A percentile compares a stretch with the other conserved stretches of the same genome.
phyloP scores from a whole-genome alignment of 1,140 invertebrate genomes.

The Pomacea maculata region DNA sequence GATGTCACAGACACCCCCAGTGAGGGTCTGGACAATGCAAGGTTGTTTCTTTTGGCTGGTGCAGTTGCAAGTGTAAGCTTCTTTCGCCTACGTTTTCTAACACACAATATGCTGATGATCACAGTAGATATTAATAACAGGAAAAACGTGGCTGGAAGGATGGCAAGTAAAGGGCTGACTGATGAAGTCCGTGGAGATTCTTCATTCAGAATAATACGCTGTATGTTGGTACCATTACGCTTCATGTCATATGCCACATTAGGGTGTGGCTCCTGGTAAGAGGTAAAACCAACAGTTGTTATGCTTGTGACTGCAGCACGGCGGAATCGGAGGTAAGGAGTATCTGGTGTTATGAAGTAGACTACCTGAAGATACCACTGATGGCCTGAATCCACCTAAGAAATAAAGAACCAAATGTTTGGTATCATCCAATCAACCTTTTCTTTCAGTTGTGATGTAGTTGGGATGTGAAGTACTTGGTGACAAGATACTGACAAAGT shows the following conservation, averaged over 20 bases:
- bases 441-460: neutral
- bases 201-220: conserved; percentile 5
- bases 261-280: conserved; percentile 4
- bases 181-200: neutral
- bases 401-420: conserved; percentile 13
- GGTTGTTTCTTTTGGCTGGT: conserved; percentile 23
- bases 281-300: neutral
- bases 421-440: neutral
- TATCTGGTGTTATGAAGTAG: conserved; percentile 59
- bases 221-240: conserved; percentile 33
- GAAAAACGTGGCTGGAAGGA: conserved; percentile 12
- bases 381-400: conserved; percentile 61
- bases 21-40: conserved; percentile 17
- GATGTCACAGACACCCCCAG: conserved; percentile 22
- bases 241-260: conserved; percentile 5
- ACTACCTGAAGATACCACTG: conserved; percentile 67
- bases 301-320: conserved; percentile 6
- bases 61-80: conserved; percentile 1
- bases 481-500: neutral
- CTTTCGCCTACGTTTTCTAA: conserved; percentile 20
- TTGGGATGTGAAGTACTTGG: neutral
- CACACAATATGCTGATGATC: conserved; percentile 17
- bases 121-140: conserved; percentile 9
- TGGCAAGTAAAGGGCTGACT: conserved; percentile 5
- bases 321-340: conserved; percentile 18